Evolutionary conservation across 1,140 invertebrate genomes (phyloP), one percentile per base, ranked within the genome.

Genomic region (Heterodera carotae): DNA sequence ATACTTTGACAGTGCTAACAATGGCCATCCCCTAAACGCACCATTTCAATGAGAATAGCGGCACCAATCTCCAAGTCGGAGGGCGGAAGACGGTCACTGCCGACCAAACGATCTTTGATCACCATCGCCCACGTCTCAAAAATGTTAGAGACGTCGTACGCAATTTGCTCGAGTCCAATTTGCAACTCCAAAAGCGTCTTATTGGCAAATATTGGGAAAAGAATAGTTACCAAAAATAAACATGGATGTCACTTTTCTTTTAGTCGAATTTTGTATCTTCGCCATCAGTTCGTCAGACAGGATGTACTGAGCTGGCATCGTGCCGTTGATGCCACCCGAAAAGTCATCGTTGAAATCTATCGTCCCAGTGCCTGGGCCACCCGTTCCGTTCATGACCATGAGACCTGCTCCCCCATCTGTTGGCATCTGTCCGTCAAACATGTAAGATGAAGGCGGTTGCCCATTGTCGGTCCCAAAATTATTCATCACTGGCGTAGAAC

Each of bases 31-130:
- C 39, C 18, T 6, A n/a, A 53, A 68, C 8, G 10, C 27, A 77
- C 76, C 69, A 77, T 77, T 77, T 77, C 69, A 22, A 77, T 43
- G 66, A 77, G 66, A 22, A 77, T 77, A 10, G 64, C 66, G 33
- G 68, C 59, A 10, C 62, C 76, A 31, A 77, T 62, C 10, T 60
- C 27, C 36, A 75, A 60, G 27, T 77, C 76, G 12, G 56, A 39
- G 3, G 68, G 31, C 29, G 27, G 27, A 1, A 60, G n/a, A 5
- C 48, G 56, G 70, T 77, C 76, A 15, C 18, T 22, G 12, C 76
- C 68, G 27, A 74, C 31, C 56, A 77, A 31, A 27, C 76, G 69
- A n/a, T 77, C 69, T 18, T 59, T 29, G 18, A 77, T 77, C 15
- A 34, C 69, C 22, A 36, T 77, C 1, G 76, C 69, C 76, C 76